Base-by-base conservation (phyloP, 2,797 vertebrate species). In the Lutjanus campechanus region DNA sequence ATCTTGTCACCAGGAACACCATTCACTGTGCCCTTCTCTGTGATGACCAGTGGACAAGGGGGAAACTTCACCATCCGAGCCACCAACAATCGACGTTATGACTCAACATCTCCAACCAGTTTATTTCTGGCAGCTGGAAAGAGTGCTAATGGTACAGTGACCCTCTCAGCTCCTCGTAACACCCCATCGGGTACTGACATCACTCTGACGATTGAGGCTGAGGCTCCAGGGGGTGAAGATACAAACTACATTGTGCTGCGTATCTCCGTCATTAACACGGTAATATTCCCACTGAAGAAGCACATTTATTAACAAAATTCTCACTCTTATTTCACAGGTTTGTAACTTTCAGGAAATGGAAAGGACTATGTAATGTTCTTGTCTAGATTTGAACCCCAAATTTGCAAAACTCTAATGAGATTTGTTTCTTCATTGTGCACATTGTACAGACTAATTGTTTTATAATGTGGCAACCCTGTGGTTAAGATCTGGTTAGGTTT, bases 241-340 rank as follows among this genome's bases (percentile, higher is more conserved):
- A 73, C 82, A 29, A 95, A 95, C 87, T 95, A 94, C 3, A 44
- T 86, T 0, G 74, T 91, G 20, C 55, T 92, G 55, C 88, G 80
- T 4, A 74, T 93, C 69, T 76, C 91, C 0, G 29, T 94, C 7
- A 0, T 91, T 1, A 86, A 84, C 66, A 53, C 77, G 82, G 94
- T 95, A 89, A 82, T 10, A 8, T 9, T 41, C 43, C 1, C 25
- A 59, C 4, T 36, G 0, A 65, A 4, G 4, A 62, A 17, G 29
- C 9, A n/a, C 9, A 25, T 22, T 69, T 5, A n/a, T 11, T 47
- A 2, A 49, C 5, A 20, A 11, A 51, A 7, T 43, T 49, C 7
- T n/a, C 5, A 29, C 15, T 20, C 29, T 22, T 19, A 8, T 44
- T 46, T 47, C 22, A 22, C 19, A 49, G 12, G 17, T 29, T 1